A percentile compares a stretch with the other conserved stretches of the same genome.
These are phyloP conservation scores for Diplodus sargus DNA, from an alignment of 2,797 vertebrate genomes.

Conservation along the genomic window DNA sequence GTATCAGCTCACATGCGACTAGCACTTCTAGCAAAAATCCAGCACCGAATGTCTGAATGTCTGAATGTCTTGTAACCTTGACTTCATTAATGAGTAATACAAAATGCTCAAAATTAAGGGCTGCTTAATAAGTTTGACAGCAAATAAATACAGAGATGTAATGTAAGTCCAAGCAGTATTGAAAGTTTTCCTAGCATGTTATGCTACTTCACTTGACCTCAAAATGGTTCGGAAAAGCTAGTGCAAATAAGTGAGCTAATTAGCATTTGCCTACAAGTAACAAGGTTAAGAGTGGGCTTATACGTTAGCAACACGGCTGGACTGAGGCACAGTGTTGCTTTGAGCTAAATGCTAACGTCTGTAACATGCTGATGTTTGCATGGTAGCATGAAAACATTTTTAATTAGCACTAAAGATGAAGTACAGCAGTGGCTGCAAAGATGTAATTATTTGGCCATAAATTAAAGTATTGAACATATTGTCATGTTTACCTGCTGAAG, in stretches of 20 bases:
- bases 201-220: neutral
- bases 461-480: neutral
- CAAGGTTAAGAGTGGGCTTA: neutral
- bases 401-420: neutral
- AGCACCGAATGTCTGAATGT: no score
- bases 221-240: no score
- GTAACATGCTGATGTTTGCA: no score
- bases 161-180: neutral
- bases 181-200: neutral
- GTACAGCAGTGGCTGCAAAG: no score
- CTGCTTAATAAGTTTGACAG: neutral
- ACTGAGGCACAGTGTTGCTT: no score
- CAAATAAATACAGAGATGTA: neutral
- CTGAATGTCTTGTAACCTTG: neutral
- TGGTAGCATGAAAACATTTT: neutral
- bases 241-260: no score
- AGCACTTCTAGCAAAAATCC: no score
- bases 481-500: no score
- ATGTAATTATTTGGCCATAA: neutral
- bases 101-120: neutral
- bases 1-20: neutral
- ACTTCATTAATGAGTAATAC: neutral
- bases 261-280: no score
- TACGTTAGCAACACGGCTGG: no score
- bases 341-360: no score